phyloP scores from a whole-genome alignment of 2,113 vertebrate species.

The Tauraco erythrolophus region DNA sequence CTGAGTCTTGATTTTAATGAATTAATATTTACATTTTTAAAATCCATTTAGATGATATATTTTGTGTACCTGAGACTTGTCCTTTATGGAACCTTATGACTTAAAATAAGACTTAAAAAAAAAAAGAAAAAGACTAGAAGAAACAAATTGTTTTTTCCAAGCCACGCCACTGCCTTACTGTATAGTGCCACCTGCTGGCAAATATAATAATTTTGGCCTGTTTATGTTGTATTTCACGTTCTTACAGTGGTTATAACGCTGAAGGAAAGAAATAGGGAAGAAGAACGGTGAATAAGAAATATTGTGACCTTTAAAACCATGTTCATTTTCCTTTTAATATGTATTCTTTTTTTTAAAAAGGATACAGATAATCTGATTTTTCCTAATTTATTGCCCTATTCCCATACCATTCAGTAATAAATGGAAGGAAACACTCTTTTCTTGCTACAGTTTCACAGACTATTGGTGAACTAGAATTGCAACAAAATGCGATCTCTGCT shows the following conservation, averaged over 20 bases:
- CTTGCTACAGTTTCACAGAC: neutral
- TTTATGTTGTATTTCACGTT: neutral
- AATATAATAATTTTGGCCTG: neutral
- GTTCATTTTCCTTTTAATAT: neutral
- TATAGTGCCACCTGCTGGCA: neutral
- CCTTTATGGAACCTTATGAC: neutral
- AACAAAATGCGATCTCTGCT: accelerated
- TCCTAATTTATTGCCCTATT: neutral
- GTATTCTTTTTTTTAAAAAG: neutral
- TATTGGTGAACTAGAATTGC: neutral
- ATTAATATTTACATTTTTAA: neutral
- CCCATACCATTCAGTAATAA: neutral
- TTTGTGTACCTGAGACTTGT: neutral
- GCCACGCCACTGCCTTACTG: neutral
- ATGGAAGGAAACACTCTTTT: neutral
- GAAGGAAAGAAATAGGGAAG: neutral
- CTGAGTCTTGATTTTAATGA: neutral
- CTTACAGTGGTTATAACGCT: neutral
- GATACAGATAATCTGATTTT: neutral
- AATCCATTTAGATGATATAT: neutral
- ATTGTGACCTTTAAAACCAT: neutral
- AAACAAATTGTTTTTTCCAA: neutral
- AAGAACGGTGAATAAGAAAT: neutral
- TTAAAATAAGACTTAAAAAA: neutral
- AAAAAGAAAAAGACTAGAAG: neutral